Evolutionary conservation across 2,888 invertebrate species (phyloP).

Genomic region (Perdita meconis): DNA sequence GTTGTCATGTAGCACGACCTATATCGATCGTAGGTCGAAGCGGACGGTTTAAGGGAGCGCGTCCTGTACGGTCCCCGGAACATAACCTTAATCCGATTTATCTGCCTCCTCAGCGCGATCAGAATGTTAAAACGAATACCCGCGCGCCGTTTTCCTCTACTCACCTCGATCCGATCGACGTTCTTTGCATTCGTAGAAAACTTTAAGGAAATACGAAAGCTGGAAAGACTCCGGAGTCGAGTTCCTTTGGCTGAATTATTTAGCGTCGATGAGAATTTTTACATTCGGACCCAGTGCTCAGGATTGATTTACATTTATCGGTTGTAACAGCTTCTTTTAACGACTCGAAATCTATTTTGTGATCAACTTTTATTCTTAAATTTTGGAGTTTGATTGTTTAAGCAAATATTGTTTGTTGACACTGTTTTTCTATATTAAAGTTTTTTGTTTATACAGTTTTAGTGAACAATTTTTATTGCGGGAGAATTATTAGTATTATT

Average conservation of each 20-base stretch:
- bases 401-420: too few species aligned
- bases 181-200: conserved; percentile 30
- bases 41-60: conserved; percentile 37
- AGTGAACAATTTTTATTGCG: too few species aligned
- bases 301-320: neutral
- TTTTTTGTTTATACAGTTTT: too few species aligned
- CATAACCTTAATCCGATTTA: conserved; percentile 69
- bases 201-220: conserved; percentile 37
- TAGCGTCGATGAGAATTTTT: conserved; percentile 12
- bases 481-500: too few species aligned
- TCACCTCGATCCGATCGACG: conserved; percentile 16
- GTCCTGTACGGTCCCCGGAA: conserved; percentile 38
- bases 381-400: too few species aligned
- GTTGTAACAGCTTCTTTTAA: neutral
- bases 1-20: conserved; percentile 24
- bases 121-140: conserved; percentile 60
- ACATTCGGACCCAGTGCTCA: neutral
- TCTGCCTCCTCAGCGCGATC: conserved; percentile 48
- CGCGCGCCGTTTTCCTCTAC: conserved; percentile 13
- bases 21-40: conserved; percentile 56
- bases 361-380: too few species aligned
- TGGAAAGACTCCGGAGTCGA: neutral
- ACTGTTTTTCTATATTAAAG: too few species aligned
- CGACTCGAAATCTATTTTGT: neutral
- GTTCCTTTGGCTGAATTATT: conserved; percentile 25